Conservation (phyloP, 2,888 invertebrate genomes). For the Gasteruption jaculator region DNA sequence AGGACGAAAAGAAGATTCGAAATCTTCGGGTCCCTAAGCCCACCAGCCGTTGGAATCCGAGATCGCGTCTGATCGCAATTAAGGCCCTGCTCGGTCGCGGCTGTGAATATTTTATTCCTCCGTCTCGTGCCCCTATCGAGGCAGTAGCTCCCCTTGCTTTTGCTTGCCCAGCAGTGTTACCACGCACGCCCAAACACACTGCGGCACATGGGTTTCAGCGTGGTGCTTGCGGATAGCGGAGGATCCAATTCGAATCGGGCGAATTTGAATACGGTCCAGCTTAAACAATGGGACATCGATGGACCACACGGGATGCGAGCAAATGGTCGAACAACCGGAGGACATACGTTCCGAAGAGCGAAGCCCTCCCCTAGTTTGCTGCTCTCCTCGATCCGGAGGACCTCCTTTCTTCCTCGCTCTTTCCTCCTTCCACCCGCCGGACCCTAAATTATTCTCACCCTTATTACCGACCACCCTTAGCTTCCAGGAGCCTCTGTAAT, state of each 20-base stretch:
- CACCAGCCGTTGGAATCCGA: slow-evolving; percentile 51
- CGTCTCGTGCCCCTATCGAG: slow-evolving; percentile 16
- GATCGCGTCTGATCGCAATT: slow-evolving; percentile 53
- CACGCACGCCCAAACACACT: slow-evolving; percentile 24
- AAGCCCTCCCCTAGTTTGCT: no score
- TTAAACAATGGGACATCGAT: slow-evolving; percentile 50
- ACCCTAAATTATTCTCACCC: slow-evolving; percentile 17
- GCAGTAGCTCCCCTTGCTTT: slow-evolving; percentile 11
- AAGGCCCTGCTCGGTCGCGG: slow-evolving; percentile 46
- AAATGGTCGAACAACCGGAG: slow-evolving; percentile 51
- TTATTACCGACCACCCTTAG: slow-evolving; percentile 5
- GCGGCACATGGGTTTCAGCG: slow-evolving; percentile 1
- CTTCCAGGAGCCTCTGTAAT: no score
- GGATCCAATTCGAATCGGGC: slow-evolving; percentile 46
- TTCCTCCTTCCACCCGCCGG: slow-evolving; percentile 4
- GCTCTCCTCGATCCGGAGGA: no score
- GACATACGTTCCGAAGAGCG: slow-evolving; percentile 51
- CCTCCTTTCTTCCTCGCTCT: no score
- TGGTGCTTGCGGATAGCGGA: slow-evolving; percentile 19
- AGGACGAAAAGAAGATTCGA: slow-evolving; percentile 17
- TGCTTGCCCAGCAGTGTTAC: slow-evolving; percentile 24
- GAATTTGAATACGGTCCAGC: slow-evolving; percentile 48
- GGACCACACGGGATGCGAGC: slow-evolving; percentile 53
- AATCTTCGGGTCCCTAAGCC: slow-evolving; percentile 38
- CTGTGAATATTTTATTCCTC: slow-evolving; percentile 50